Conservation (phyloP, 2,113 vertebrate species). For the Meles meles region DNA sequence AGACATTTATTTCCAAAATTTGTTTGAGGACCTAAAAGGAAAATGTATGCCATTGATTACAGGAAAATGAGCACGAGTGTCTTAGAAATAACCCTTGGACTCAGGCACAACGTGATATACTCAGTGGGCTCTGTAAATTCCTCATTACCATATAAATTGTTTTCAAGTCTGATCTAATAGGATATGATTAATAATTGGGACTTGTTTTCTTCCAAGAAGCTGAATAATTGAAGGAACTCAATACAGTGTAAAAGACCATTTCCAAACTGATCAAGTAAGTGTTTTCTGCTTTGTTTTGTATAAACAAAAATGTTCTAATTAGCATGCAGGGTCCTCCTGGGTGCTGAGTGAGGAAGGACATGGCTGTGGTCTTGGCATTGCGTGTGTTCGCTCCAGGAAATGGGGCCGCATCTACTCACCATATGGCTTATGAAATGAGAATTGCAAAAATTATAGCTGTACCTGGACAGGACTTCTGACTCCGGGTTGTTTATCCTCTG, state of each 20-base stretch:
- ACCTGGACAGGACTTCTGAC: background rate
- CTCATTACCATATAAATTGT: conserved; percentile 71
- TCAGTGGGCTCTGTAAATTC: background rate
- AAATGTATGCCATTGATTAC: conserved; percentile 28
- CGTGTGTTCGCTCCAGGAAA: background rate
- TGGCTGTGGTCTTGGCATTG: background rate
- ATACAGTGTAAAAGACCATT: conserved; percentile 20
- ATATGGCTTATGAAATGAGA: conserved; percentile 55
- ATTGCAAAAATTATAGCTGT: conserved; percentile 62
- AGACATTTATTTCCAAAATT: background rate
- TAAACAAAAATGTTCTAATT: background rate
- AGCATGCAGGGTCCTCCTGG: background rate
- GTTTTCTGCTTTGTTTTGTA: background rate
- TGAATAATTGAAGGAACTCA: background rate
- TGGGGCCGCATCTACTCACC: background rate
- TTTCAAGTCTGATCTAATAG: conserved; percentile 49
- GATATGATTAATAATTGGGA: conserved; percentile 60
- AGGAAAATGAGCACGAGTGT: background rate
- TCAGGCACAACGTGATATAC: background rate
- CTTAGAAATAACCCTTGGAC: conserved; percentile 11
- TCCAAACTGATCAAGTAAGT: background rate
- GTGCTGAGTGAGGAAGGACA: background rate
- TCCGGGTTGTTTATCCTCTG: background rate
- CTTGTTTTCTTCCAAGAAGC: conserved; percentile 50
- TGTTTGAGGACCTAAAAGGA: background rate